phyloP scores from a whole-genome alignment of 2,888 invertebrate species.

The Phytoseiulus persimilis region DNA sequence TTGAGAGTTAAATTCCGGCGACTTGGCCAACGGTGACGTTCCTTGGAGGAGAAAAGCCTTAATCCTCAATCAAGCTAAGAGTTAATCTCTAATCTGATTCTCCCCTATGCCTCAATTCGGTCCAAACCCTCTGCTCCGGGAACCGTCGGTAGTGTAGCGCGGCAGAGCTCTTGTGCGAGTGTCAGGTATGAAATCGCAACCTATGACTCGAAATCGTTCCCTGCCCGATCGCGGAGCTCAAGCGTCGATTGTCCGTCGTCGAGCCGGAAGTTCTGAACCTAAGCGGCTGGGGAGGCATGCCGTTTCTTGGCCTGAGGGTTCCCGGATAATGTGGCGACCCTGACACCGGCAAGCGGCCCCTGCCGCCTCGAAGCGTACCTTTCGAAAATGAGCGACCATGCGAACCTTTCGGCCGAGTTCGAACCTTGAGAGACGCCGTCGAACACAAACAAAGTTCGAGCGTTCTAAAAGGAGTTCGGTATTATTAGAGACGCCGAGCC shows the following conservation, averaged over 20 bases:
- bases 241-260: too few relatives aligned
- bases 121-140: background rate
- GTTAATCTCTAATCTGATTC: background rate
- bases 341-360: background rate
- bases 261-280: too few relatives aligned
- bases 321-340: background rate
- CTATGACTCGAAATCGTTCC: too few relatives aligned
- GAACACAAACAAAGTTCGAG: background rate
- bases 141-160: too few relatives aligned
- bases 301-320: too few relatives aligned
- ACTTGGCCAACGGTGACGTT: background rate
- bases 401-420: background rate
- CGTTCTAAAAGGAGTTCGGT: background rate
- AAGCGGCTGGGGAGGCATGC: too few relatives aligned
- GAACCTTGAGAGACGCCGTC: background rate
- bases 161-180: too few relatives aligned
- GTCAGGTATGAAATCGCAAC: too few relatives aligned
- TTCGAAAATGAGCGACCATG: background rate
- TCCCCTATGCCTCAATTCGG: background rate
- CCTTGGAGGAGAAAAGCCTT: background rate
- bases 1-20: background rate
- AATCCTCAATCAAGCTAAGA: background rate
- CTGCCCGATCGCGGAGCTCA: too few relatives aligned
- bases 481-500: background rate
- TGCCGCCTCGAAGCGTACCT: background rate